Evolutionary conservation across 2,888 invertebrate species (phyloP), one percentile per base, ranked within the genome.

Genomic region (Cosmia trapezina): DNA sequence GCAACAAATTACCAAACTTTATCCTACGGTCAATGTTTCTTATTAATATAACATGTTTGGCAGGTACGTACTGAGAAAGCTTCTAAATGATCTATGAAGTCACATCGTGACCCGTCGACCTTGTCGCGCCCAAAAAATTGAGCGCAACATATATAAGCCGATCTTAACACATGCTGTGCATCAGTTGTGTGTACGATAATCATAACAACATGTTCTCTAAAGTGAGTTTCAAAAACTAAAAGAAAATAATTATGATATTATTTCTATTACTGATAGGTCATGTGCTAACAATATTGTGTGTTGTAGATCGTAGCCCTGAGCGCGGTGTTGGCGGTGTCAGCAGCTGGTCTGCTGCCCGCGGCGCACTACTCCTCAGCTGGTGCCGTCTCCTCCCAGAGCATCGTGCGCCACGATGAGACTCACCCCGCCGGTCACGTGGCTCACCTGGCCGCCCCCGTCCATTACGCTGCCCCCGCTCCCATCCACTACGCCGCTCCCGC

Each of bases 371-470:
- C 94, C 43, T 85, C 91, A 1, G 92, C 94, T 12, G 92, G 87
- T 4, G 94, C 94, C 3, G 94, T 95, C 41, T 94, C 94, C 41
- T 93, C 95, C 22, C 96, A 96, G 84, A 94, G 93, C 87, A 94
- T 95, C 66, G 92, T 94, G 76, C 95, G 89, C 66, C 94, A 93
- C 80, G 93, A 93, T 83, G 92, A 93, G 76, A 87, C 80, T 54
- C 85, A 82, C 33, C 84, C 80, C 61, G 67, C 88, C 0, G 85
- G 84, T 43, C 86, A 87, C 76, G 73, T 88, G 73, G 89, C 84
- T 51, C 85, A 81, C 59, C 85, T 81, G 43, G 78, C 89, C 1
- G 83, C 87, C 28, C 86, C 88, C 73, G 85, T 78, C 78, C 43
- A 90, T 83, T 72, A 82, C 43, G 80, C 87, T 47, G 80, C 87